Evolutionary conservation across 1,140 invertebrate genomes (phyloP), one percentile per base, ranked within the genome.

Genomic region (Panagrolaimus sp.): DNA sequence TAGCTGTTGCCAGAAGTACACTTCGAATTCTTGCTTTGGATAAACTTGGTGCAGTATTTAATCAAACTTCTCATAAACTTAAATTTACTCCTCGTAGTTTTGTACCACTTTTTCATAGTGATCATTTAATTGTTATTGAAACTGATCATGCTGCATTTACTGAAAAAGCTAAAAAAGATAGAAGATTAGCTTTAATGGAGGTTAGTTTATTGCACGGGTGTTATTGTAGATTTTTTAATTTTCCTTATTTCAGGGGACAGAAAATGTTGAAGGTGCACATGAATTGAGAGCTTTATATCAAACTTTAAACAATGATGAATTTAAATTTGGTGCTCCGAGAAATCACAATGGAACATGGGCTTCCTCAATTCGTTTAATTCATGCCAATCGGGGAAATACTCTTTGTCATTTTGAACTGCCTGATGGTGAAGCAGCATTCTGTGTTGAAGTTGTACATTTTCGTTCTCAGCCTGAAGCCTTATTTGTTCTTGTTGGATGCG

Each of bases 121-220:
- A 90, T n/a, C 90, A 94, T 81, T 87, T 97, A 44, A 88, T 96
- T 17, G 83, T 87, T 17, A 89, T 97, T 63, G 96, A 98, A 84
- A 96, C 95, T 9, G 96, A 99, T 84, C 95, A 99, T 80, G 98
- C 98, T 84, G 90, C 95, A 0, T 98, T 98, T 76, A 98, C 95
- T 0, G 93, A 97, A 78, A 91, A 94, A 74, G 96, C 93, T 5
- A 98, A 98, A 82, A 89, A 89, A 43, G 87, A 89, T 83, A 88
- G 88, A 77, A 67, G 79, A 26, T 10, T 1, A 1, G 52, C 52
- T 12, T 28, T 58, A 28, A 28, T 58, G 10, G 52, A 58, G 28
- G 52, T 38, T 38, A 4, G 32, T 38, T 38, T 2, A 4, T 7
- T 38, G n/a, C n/a, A 4, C 7, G 32, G 32, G 2, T 38, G 7